Conservation (phyloP, 2,888 invertebrate genomes). For the Nymphalis polychloros region DNA sequence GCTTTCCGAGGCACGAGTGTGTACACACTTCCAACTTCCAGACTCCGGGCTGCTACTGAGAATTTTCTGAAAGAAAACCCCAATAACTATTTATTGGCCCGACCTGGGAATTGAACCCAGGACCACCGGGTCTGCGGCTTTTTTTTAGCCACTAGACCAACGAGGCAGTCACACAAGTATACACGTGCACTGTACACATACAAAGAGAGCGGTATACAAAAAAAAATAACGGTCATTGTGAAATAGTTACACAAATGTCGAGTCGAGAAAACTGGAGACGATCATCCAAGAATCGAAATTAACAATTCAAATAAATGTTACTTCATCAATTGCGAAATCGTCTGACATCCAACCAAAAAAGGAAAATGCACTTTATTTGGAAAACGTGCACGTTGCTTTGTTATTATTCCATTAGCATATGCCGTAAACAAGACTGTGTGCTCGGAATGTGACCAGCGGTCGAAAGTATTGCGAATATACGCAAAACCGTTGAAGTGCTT, state of each 20-base stretch:
- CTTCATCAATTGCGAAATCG: slow-evolving; percentile 22
- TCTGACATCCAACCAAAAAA: slow-evolving; percentile 31
- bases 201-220: background rate
- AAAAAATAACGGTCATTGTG: too few species aligned
- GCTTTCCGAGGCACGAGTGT: too few species aligned
- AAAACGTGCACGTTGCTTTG: slow-evolving; percentile 39
- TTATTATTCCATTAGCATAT: slow-evolving; percentile 50
- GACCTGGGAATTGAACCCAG: too few species aligned
- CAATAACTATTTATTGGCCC: too few species aligned
- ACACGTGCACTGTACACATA: background rate
- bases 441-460: slow-evolving; percentile 27
- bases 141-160: too few species aligned
- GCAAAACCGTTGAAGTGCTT: slow-evolving; percentile 37
- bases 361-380: slow-evolving; percentile 39
- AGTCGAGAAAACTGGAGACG: too few species aligned
- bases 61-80: too few species aligned
- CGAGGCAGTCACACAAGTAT: too few species aligned
- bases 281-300: background rate
- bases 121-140: too few species aligned
- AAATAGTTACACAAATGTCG: too few species aligned
- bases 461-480: slow-evolving; percentile 40
- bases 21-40: too few species aligned
- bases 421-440: slow-evolving; percentile 36
- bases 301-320: slow-evolving; percentile 19
- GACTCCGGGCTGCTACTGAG: too few species aligned